Percentiles rank a stretch among this genome's conserved stretches.
These are phyloP conservation scores for Bombus waltoni DNA, from an alignment of 1,140 invertebrate species.

Conservation along the genomic window DNA sequence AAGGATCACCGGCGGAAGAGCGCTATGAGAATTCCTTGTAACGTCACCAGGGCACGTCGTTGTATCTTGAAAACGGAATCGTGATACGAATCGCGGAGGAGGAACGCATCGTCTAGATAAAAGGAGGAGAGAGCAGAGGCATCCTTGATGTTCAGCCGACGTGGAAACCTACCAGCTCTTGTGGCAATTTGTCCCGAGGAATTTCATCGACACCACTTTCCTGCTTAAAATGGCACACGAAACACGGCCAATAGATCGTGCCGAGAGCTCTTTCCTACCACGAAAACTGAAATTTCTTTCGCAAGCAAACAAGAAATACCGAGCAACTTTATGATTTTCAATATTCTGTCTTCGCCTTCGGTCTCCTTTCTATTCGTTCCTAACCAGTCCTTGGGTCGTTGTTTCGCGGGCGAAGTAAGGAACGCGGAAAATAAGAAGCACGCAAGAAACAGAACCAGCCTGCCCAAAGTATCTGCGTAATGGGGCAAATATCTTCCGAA, in stretches of 20 bases:
- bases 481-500: slow-evolving; percentile 2
- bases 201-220: slow-evolving; percentile 33
- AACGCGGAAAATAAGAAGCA: background rate
- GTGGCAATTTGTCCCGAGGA: slow-evolving; percentile 39
- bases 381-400: no score
- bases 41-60: slow-evolving; percentile 32
- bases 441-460: background rate
- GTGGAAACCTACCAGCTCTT: slow-evolving; percentile 13
- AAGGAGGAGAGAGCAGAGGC: slow-evolving; percentile 15
- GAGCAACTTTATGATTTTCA: background rate
- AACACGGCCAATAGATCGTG: slow-evolving; percentile 9
- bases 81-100: slow-evolving; percentile 52
- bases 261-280: background rate
- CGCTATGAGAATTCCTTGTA: slow-evolving; percentile 61
- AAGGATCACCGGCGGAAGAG: slow-evolving; percentile 4
- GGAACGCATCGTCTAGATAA: slow-evolving; percentile 26
- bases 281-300: slow-evolving; percentile 9
- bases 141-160: slow-evolving; percentile 28
- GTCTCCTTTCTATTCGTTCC: background rate
- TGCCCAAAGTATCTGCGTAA: slow-evolving; percentile 8
- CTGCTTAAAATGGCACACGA: slow-evolving; percentile 22
- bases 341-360: background rate
- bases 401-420: background rate
- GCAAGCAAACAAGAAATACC: background rate
- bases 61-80: slow-evolving; percentile 48